A percentile compares a stretch with the other conserved stretches of the same genome.
phyloP scores from a whole-genome alignment of 2,113 vertebrate genomes.

The Pantherophis guttatus region DNA sequence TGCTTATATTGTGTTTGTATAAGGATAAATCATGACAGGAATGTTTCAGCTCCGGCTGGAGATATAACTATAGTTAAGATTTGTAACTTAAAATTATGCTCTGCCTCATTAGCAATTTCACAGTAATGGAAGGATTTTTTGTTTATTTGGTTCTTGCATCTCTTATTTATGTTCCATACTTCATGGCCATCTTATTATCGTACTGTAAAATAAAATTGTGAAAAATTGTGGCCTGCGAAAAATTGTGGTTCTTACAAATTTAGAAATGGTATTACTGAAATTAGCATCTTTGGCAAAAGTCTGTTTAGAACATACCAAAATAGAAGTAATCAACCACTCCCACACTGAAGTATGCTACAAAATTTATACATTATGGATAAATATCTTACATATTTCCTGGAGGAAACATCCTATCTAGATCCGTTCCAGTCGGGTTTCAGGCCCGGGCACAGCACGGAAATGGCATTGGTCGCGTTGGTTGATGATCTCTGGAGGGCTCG shows the following conservation, averaged over 20 bases:
- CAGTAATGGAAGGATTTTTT: not conserved
- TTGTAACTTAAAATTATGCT: not conserved
- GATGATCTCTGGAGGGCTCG: too few relatives aligned
- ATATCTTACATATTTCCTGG: not conserved
- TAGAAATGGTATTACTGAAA: not conserved
- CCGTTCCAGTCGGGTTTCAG: too few relatives aligned
- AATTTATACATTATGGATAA: not conserved
- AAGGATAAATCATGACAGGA: not conserved
- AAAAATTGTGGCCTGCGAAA: not conserved
- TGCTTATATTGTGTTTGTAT: not conserved
- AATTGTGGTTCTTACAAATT: not conserved
- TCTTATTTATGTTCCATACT: not conserved
- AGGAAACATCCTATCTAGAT: too few relatives aligned
- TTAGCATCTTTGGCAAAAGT: not conserved
- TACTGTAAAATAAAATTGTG: not conserved
- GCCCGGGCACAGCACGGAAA: too few relatives aligned
- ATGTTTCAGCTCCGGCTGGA: not conserved
- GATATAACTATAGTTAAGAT: not conserved
- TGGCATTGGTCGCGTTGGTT: too few relatives aligned
- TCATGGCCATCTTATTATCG: not conserved
- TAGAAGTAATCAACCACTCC: not conserved
- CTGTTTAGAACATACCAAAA: not conserved
- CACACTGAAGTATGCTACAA: not conserved
- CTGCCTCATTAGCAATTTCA: not conserved
- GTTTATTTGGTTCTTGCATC: rapidly evolving